These are phyloP conservation scores for Allochrocebus solatus DNA, from an alignment of 2,797 vertebrate species.

Conservation along the genomic window DNA sequence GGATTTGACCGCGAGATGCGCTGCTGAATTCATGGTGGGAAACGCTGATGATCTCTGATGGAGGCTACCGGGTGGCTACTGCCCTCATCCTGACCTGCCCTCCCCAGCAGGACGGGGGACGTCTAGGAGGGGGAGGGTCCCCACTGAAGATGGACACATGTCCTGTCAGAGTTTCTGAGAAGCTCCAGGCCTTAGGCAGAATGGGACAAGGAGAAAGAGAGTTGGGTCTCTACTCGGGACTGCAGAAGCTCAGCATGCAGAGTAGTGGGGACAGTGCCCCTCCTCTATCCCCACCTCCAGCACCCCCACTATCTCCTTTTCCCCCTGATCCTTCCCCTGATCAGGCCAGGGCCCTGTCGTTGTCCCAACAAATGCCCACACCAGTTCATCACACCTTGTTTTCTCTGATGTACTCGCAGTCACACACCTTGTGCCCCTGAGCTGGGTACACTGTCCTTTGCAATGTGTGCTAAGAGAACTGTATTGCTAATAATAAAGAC, in stretches of 20 bases:
- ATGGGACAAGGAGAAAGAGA: neutral
- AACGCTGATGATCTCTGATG: neutral
- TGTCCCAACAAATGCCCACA: neutral
- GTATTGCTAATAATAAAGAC: neutral
- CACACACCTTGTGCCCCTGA: neutral
- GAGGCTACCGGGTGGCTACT: neutral
- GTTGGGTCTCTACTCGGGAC: neutral
- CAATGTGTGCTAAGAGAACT: neutral
- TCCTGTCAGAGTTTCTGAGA: neutral
- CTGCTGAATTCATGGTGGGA: neutral
- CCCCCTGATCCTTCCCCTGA: neutral
- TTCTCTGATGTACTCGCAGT: neutral
- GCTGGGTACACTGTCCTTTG: neutral
- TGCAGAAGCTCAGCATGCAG: neutral
- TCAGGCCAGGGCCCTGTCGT: neutral
- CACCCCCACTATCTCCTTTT: neutral
- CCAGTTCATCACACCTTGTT: neutral
- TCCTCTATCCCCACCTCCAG: neutral
- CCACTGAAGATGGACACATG: neutral
- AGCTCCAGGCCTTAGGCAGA: neutral
- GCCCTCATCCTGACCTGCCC: neutral
- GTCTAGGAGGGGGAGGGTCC: neutral
- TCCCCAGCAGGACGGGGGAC: neutral
- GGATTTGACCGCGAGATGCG: neutral
- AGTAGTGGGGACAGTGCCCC: accelerated